Conservation (phyloP, 2,113 vertebrate genomes). For the Girardinichthys multiradiatus region DNA sequence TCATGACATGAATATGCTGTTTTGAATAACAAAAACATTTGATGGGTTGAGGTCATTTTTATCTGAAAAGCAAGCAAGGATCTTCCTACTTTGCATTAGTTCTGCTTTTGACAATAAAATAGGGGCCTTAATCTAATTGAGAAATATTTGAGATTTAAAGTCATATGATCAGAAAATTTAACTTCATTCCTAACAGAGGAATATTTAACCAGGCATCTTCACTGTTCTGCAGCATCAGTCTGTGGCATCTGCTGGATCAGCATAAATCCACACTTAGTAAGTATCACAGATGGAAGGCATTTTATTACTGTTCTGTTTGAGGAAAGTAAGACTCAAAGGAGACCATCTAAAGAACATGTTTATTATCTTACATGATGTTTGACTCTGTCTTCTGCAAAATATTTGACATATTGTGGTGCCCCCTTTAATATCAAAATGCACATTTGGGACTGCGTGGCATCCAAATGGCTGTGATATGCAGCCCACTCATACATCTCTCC, state of each 20-base stretch:
- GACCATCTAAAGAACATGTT: neutral
- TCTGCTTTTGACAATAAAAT: neutral
- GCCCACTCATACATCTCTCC: constrained; percentile 44
- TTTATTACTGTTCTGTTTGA: neutral
- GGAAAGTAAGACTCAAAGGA: neutral
- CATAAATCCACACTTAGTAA: constrained; percentile 32
- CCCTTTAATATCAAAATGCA: constrained; percentile 34
- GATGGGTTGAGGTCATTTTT: neutral
- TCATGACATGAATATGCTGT: neutral
- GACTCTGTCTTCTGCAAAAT: constrained; percentile 13
- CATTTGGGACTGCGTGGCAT: constrained; percentile 46
- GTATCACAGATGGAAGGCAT: constrained; percentile 6
- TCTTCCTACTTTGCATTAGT: neutral
- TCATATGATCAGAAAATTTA: neutral
- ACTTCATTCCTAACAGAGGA: constrained; percentile 1
- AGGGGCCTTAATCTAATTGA: neutral
- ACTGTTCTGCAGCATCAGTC: constrained; percentile 20
- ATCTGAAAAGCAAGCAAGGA: neutral
- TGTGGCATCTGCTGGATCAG: constrained; percentile 33
- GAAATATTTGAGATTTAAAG: neutral
- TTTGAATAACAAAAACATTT: neutral
- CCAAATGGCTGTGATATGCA: constrained; percentile 47
- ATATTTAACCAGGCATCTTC: constrained; percentile 3
- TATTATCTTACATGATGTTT: constrained; percentile 5
- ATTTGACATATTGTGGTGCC: constrained; percentile 35